Conservation (phyloP, 2,113 vertebrate genomes). For the Gambusia holbrooki region DNA sequence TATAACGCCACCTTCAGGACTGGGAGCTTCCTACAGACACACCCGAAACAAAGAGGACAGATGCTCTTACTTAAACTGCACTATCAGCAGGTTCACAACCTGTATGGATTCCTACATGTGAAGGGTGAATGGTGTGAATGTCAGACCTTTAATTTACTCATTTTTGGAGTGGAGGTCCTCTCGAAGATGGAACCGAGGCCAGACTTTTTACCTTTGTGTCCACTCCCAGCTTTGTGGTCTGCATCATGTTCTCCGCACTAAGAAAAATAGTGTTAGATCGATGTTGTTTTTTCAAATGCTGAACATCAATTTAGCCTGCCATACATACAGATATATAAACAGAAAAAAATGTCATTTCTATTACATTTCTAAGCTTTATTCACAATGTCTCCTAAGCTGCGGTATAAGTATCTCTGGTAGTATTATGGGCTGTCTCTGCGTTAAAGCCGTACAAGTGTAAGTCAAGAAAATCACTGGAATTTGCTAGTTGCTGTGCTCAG, state of each 20-base stretch:
- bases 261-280: not conserved
- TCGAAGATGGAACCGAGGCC: constrained; percentile 82
- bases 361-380: not conserved
- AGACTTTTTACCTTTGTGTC: constrained; percentile 77
- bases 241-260: constrained; percentile 75
- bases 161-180: constrained; percentile 78
- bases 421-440: not conserved
- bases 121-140: not conserved
- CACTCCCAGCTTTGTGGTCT: constrained; percentile 62
- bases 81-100: not conserved
- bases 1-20: constrained; percentile 80
- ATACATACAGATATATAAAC: too few species aligned
- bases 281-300: not conserved
- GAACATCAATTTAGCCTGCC: too few species aligned
- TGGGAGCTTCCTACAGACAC: constrained; percentile 67
- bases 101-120: not conserved
- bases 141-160: constrained; percentile 86
- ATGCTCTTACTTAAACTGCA: not conserved
- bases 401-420: not conserved
- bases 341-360: too few species aligned
- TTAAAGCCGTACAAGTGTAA: not conserved
- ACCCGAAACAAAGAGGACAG: constrained; percentile 6
- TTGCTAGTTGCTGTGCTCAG: not conserved
- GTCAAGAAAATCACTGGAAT: not conserved
- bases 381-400: not conserved